Base-by-base conservation (phyloP, 2,888 invertebrate genomes). In the Pediacus dermestoides region DNA sequence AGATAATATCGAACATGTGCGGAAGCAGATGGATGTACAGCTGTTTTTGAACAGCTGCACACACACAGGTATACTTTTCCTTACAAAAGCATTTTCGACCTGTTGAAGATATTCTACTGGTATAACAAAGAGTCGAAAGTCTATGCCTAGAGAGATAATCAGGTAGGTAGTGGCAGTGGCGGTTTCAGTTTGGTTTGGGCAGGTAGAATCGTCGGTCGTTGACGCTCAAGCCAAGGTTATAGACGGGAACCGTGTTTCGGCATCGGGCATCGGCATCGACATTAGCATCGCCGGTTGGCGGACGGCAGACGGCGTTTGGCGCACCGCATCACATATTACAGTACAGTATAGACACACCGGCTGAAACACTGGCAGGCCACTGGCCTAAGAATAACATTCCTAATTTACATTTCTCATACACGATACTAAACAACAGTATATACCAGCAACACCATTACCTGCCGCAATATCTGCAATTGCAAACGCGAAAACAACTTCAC, bases 11-110 rank as follows among this genome's bases (percentile, higher is more conserved):
- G 11, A 21, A 52, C 58, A 60, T 61, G 60, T 63, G 61, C 65
- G 61, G 61, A 63, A 62, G 61, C 64, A 62, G 63, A 66, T 64
- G 66, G 64, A 63, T 52, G 54, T 50, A 56, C 64, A 64, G 62
- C 64, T 63, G 63, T 55, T 58, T 45, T 53, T 35, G 42, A 56
- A 56, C 57, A 63, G 60, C 61, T 62, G 59, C 56, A 49, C 14
- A 28, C 21, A 18, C 6, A 28, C 50, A 57, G 55, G 54, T 55
- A 40, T 32, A 25, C 25, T n/a, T n/a, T 37, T 28, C 41, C 44
- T 23, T 37, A 44, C 39, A 37, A 44, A 43, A 43, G 40, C 39
- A 44, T 44, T 39, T 44, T 34, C 39, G 43, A 40, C 44, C 33
- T n/a, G n/a, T n/a, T n/a, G n/a, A n/a, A n/a, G n/a, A n/a, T n/a